These are phyloP conservation scores for Gopherus evgoodei DNA, from an alignment of 2,113 vertebrate genomes.

Conservation along the genomic window DNA sequence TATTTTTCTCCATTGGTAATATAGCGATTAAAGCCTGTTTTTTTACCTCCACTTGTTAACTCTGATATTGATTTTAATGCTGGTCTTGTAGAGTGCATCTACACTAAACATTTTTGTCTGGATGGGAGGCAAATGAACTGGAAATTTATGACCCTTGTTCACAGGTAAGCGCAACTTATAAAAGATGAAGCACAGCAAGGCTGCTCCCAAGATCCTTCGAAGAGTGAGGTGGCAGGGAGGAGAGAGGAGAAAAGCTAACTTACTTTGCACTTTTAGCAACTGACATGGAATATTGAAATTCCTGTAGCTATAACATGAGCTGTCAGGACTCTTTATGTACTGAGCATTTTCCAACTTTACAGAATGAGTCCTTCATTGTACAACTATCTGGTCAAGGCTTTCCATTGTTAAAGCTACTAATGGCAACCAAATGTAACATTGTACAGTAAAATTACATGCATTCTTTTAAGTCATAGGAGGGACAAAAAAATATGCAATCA, in stretches of 20 bases:
- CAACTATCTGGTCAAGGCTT: neutral
- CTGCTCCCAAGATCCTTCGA: neutral
- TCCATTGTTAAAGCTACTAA: neutral
- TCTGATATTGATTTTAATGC: neutral
- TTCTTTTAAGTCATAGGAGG: neutral
- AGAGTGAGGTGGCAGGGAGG: neutral
- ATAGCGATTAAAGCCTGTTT: neutral
- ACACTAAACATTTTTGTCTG: slow-evolving; percentile 85
- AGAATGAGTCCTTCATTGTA: neutral
- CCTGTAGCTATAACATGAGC: neutral
- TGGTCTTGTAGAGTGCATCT: slow-evolving; percentile 84
- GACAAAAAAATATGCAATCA: neutral
- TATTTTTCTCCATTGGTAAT: neutral
- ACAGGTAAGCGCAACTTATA: slow-evolving; percentile 79
- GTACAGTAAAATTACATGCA: neutral
- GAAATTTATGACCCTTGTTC: slow-evolving; percentile 90
- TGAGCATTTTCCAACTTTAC: neutral
- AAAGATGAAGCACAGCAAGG: neutral
- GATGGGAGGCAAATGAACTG: slow-evolving; percentile 86
- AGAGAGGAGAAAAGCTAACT: accelerated
- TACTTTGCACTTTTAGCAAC: neutral
- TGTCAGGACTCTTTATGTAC: neutral
- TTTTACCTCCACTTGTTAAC: neutral
- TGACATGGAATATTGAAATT: neutral
- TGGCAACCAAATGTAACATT: neutral